These are phyloP conservation scores for Colinus virginianus DNA, from an alignment of 2,113 vertebrate species.

Conservation along the genomic window DNA sequence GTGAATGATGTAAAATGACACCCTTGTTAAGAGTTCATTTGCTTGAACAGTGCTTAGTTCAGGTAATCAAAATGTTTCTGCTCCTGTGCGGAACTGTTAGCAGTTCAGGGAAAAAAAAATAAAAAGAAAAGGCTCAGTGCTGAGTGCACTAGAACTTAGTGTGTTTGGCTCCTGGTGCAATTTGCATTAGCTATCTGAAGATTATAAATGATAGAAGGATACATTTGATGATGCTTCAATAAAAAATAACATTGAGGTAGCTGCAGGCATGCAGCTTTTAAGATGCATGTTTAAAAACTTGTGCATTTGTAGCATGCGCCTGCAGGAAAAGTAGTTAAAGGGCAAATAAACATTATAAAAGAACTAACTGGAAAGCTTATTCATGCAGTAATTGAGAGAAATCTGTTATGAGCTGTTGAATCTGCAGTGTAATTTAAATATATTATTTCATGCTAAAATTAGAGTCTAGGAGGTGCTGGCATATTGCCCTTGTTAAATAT, in stretches of 20 bases:
- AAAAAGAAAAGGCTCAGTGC: neutral
- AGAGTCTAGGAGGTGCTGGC: neutral
- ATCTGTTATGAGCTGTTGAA: slow-evolving; percentile 17
- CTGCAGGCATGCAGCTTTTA: slow-evolving; percentile 32
- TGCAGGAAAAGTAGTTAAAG: slow-evolving; percentile 56
- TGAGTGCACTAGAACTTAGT: neutral
- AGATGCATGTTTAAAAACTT: slow-evolving; percentile 18
- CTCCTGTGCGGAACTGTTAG: slow-evolving; percentile 21
- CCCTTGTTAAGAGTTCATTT: slow-evolving; percentile 43
- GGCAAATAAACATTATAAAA: slow-evolving; percentile 48
- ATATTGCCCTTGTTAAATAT: neutral
- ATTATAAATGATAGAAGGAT: slow-evolving; percentile 40
- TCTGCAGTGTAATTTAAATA: slow-evolving; percentile 26
- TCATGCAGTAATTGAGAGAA: slow-evolving; percentile 24
- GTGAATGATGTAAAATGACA: neutral
- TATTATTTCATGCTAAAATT: slow-evolving; percentile 28
- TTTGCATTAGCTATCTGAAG: slow-evolving; percentile 22
- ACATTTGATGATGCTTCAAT: slow-evolving; percentile 37
- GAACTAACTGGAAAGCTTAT: slow-evolving; percentile 28
- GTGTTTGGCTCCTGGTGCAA: neutral
- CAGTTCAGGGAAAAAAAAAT: slow-evolving; percentile 39
- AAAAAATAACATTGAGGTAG: slow-evolving; percentile 55
- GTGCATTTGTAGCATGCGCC: slow-evolving; percentile 10
- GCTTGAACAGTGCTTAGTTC: slow-evolving; percentile 33
- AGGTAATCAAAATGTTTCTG: slow-evolving; percentile 36